Base-by-base conservation (phyloP, 2,888 invertebrate species). In the Epistrophella euchroma region DNA sequence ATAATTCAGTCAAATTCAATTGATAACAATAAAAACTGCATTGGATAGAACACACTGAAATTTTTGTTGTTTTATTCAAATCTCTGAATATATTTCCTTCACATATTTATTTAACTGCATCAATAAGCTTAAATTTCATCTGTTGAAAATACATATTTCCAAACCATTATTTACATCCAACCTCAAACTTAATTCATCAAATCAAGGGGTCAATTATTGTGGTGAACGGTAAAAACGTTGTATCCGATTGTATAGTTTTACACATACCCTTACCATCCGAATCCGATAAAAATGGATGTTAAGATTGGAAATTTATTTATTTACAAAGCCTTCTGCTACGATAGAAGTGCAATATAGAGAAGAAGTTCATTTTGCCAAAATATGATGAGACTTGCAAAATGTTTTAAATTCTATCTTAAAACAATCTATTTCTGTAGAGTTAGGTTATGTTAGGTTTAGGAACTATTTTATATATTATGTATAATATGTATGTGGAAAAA, bases 361-460 rank as follows among this genome's bases (percentile, higher is more conserved):
- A 47, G 45, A 52, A 58, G 52, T 76, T 52, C 55, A 52, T 56
- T 75, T 28, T 19, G n/a, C 40, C 10, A 25, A 77, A 68, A 56
- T 66, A 43, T 58, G 79, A 84, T 79, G 56, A 71, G 75, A 19
- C 66, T 52, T 75, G 64, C 75, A 66, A 75, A 79, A 74, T 43
- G 50, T 78, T n/a, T 58, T 62, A 77, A 68, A 77, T 58, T 45
- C 35, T 13, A 15, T 58, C 64, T 73, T 73, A 43, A 64, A 79
- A 62, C 25, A 55, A 68, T 37, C 68, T 68, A 17, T 37, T 52
- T 37, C 22, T 52, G 15, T 35, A n/a, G 22, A 15, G n/a, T n/a
- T n/a, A n/a, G n/a, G n/a, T n/a, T 22, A 11, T 35, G 45, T 28
- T 64, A 13, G 47, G 47, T 47, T 47, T 62, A 25, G 28, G 10